phyloP scores from a whole-genome alignment of 2,113 vertebrate genomes.

The Rutilus rutilus region DNA sequence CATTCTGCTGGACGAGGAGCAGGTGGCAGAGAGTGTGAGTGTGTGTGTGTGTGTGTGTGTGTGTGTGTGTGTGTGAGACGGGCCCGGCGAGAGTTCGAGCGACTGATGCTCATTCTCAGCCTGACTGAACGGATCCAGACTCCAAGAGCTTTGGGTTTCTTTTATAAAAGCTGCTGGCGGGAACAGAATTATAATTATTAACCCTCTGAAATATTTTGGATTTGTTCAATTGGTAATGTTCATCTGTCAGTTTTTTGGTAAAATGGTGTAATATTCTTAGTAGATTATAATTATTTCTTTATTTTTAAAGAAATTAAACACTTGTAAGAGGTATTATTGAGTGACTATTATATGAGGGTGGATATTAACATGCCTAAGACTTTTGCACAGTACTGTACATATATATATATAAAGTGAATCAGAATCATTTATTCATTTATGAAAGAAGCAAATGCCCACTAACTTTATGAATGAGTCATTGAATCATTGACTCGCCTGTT shows the following conservation, averaged over 20 bases:
- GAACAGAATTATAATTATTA: neutral
- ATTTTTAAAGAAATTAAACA: neutral
- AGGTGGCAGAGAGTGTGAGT: constrained; percentile 37
- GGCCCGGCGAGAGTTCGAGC: constrained; percentile 26
- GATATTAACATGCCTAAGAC: no score
- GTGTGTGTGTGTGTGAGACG: neutral
- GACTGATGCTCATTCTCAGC: constrained; percentile 22
- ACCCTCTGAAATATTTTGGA: neutral
- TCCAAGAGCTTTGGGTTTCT: neutral
- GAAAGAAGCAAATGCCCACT: no score
- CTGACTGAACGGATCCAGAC: constrained; percentile 20
- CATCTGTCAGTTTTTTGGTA: neutral
- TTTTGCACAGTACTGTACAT: no score
- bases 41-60: no score
- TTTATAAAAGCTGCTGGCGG: neutral
- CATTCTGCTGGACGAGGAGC: constrained; percentile 42
- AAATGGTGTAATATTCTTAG: neutral
- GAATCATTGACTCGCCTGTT: no score
- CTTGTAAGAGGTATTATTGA: neutral
- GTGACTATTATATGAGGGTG: no score
- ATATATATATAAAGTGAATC: no score
- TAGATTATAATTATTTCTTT: neutral
- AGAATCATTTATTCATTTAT: no score
- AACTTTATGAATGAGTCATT: no score
- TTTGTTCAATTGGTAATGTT: neutral